Percentiles rank a stretch among this genome's conserved stretches.
Evolutionary conservation across 2,797 vertebrate species (phyloP).

Genomic region (Salmo trutta): DNA sequence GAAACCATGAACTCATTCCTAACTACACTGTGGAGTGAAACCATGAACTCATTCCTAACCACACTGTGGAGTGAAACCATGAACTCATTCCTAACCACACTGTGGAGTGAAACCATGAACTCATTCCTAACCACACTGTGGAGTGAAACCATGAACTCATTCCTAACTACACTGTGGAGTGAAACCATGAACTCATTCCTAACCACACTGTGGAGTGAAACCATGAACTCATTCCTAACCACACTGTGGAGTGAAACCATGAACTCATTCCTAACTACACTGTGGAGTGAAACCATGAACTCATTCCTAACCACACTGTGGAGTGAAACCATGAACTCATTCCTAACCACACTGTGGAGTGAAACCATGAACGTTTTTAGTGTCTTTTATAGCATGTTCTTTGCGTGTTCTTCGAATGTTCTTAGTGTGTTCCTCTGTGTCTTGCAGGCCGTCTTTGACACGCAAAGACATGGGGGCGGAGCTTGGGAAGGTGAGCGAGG

Average conservation of each 20-base stretch:
- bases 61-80: too few species aligned
- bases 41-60: neutral
- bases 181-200: neutral
- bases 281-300: too few species aligned
- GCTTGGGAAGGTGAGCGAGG: conserved; percentile 83
- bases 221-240: neutral
- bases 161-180: neutral
- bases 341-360: too few species aligned
- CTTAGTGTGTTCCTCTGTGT: neutral
- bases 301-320: neutral
- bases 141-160: too few species aligned
- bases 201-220: neutral
- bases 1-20: neutral
- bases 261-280: neutral
- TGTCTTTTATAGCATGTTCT: neutral
- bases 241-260: too few species aligned
- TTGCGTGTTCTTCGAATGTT: neutral
- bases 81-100: neutral
- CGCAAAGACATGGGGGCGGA: conserved; percentile 72
- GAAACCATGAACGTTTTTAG: too few species aligned
- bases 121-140: neutral
- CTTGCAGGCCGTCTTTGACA: conserved; percentile 64
- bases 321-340: neutral
- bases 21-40: neutral
- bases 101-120: too few species aligned